Evolutionary conservation across 2,797 vertebrate species (phyloP).

Genomic region (Neosilurus hyrtlii): DNA sequence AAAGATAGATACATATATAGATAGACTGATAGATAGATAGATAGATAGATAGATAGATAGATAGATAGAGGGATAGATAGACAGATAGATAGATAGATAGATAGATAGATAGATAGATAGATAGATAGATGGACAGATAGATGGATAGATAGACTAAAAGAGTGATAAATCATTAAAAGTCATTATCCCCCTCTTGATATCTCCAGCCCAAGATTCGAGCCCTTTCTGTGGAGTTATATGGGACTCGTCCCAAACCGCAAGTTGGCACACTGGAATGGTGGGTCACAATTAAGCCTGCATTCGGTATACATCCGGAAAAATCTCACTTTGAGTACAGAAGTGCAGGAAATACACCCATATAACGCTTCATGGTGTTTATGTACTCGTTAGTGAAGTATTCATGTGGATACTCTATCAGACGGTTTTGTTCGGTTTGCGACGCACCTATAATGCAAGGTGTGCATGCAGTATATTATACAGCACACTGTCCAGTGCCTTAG

Average conservation of each 20-base stretch:
- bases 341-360: fast-evolving
- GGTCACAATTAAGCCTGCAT: neutral
- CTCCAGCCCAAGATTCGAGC: neutral
- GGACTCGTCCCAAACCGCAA: constrained; percentile 45
- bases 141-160: too few relatives aligned
- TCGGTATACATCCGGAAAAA: neutral
- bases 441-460: neutral
- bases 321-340: too few relatives aligned
- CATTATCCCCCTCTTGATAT: neutral
- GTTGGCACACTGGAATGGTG: neutral
- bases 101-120: too few relatives aligned
- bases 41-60: too few relatives aligned
- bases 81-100: too few relatives aligned
- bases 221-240: constrained; percentile 21
- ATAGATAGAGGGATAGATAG: too few relatives aligned
- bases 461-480: neutral
- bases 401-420: too few relatives aligned
- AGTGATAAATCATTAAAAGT: neutral
- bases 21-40: too few relatives aligned
- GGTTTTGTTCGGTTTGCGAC: constrained; percentile 1
- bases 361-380: neutral
- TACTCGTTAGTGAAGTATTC: neutral
- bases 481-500: too few relatives aligned
- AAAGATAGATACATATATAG: too few relatives aligned
- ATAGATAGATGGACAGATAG: too few relatives aligned